Percentiles rank a stretch among this genome's conserved stretches.
Evolutionary conservation across 2,888 invertebrate species (phyloP).

Genomic region (Cephus runcator): DNA sequence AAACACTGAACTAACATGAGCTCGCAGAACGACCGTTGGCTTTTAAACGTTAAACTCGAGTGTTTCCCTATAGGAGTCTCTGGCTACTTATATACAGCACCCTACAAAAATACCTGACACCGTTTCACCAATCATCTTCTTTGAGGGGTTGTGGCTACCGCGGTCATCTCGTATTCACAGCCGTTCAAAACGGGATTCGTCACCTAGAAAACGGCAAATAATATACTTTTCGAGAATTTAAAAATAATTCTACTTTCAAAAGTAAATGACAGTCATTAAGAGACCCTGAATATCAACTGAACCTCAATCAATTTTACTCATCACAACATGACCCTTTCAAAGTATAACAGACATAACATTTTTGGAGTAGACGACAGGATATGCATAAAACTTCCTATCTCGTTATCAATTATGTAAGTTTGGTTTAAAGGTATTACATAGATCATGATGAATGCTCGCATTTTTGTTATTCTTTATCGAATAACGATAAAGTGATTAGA

Average conservation of each 20-base stretch:
- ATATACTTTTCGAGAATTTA: not conserved
- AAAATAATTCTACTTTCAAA: not conserved
- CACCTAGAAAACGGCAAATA: not conserved
- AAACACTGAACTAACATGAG: conserved; percentile 6
- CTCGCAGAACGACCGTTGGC: conserved; percentile 14
- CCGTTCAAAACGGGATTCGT: not conserved
- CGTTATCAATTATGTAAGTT: not conserved
- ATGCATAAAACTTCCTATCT: not conserved
- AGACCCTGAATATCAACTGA: not conserved
- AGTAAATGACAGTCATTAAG: not conserved
- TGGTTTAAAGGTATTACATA: not conserved
- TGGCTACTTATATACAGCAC: not conserved
- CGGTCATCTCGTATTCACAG: not conserved
- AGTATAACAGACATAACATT: not conserved
- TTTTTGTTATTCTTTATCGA: not conserved
- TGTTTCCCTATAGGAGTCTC: conserved; percentile 1
- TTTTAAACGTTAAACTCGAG: conserved; percentile 15
- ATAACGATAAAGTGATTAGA: not conserved
- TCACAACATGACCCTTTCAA: not conserved
- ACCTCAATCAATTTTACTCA: not conserved
- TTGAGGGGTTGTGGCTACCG: not conserved
- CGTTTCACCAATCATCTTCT: not conserved
- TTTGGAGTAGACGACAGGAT: not conserved
- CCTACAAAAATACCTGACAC: not conserved
- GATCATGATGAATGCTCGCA: not conserved